Percentiles rank a stretch among this genome's conserved stretches.
Conservation (phyloP, 2,113 vertebrate genomes). For the Takifugu bimaculatus region DNA sequence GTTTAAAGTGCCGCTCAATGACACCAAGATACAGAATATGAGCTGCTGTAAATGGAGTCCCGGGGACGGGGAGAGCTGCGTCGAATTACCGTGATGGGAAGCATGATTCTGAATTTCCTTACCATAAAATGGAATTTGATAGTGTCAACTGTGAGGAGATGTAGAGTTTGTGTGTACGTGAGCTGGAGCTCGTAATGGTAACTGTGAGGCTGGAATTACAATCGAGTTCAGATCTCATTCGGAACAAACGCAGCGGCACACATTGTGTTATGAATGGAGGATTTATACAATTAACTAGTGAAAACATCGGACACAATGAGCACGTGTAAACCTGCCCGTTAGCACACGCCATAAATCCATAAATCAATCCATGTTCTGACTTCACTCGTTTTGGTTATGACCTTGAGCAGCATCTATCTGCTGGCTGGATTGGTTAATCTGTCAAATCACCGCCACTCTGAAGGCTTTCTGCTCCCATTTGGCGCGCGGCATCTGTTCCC, state of each 20-base stretch:
- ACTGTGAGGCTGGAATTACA: too few relatives aligned
- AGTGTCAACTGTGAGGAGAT: neutral
- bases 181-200: neutral
- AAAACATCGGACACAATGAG: too few relatives aligned
- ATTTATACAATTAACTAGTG: too few relatives aligned
- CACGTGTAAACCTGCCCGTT: too few relatives aligned
- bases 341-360: too few relatives aligned
- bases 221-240: too few relatives aligned
- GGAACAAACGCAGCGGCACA: too few relatives aligned
- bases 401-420: slow-evolving; percentile 37
- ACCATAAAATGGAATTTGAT: slow-evolving; percentile 28
- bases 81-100: slow-evolving; percentile 47
- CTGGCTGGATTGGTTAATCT: slow-evolving; percentile 2
- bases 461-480: neutral
- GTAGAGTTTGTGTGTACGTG: slow-evolving; percentile 3
- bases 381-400: slow-evolving; percentile 12
- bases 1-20: slow-evolving; percentile 51
- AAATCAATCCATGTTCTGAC: too few relatives aligned
- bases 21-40: slow-evolving; percentile 53
- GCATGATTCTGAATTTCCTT: slow-evolving; percentile 29
- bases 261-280: too few relatives aligned
- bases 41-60: slow-evolving; percentile 54
- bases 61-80: slow-evolving; percentile 41
- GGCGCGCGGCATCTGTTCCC: too few relatives aligned
- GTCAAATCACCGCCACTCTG: too few relatives aligned